phyloP scores from a whole-genome alignment of 2,888 invertebrate species.

The Merodon equestris region DNA sequence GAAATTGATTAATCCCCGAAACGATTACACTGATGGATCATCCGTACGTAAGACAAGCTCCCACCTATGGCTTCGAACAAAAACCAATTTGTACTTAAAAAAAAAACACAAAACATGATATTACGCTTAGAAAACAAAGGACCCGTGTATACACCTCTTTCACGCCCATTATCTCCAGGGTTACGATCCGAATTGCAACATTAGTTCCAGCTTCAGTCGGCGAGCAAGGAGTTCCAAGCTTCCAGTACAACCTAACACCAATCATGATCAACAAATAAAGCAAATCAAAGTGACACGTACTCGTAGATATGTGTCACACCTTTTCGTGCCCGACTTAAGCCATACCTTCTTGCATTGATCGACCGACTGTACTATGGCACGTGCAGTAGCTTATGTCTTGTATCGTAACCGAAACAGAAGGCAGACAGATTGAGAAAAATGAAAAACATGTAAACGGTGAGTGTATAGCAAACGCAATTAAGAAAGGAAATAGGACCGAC shows the following conservation, averaged over 20 bases:
- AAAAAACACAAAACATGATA: no score
- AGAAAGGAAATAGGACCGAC: slow-evolving; percentile 30
- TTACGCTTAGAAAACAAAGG: no score
- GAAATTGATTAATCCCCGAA: slow-evolving; percentile 12
- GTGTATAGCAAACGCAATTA: slow-evolving; percentile 25
- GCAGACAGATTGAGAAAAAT: no score
- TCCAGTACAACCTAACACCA: no score
- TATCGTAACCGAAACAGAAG: not conserved
- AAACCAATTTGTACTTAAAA: no score
- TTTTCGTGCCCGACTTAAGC: no score
- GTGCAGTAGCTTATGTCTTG: slow-evolving; percentile 10
- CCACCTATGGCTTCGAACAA: no score
- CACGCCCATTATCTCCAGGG: slow-evolving; percentile 37
- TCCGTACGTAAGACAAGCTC: not conserved
- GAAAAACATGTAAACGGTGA: no score
- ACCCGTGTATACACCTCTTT: slow-evolving; percentile 12
- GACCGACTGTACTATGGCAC: slow-evolving; percentile 12
- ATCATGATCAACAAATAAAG: slow-evolving; percentile 27
- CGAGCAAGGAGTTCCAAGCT: no score
- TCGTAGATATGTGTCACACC: slow-evolving; percentile 51
- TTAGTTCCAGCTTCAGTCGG: not conserved
- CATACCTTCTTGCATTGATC: no score
- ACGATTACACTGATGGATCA: slow-evolving; percentile 10
- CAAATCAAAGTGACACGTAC: slow-evolving; percentile 33
- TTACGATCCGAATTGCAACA: slow-evolving; percentile 21